Evolutionary conservation across 1,140 invertebrate species (phyloP).

Genomic region (Formica selysi): DNA sequence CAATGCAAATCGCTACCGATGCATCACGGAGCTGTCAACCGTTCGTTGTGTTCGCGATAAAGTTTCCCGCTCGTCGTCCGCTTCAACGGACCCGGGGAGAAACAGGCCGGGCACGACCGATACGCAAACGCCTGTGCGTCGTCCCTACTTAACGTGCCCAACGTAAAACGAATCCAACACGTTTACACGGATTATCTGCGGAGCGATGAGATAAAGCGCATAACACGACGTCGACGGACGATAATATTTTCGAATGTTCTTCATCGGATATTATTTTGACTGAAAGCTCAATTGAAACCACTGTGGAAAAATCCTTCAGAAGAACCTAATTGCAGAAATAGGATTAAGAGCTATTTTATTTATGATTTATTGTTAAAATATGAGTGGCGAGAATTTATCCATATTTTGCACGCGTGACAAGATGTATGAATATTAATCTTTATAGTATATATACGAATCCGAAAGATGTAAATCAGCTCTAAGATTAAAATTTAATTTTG

Average conservation of each 20-base stretch:
- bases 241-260: constrained; percentile 33
- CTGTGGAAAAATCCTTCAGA: background rate
- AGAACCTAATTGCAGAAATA: background rate
- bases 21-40: constrained; percentile 78
- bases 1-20: constrained; percentile 79
- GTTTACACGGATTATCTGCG: constrained; percentile 55
- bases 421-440: too few species aligned
- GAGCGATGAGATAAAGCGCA: constrained; percentile 36
- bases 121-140: constrained; percentile 45
- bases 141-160: constrained; percentile 16
- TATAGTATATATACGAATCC: background rate
- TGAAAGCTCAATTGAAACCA: background rate
- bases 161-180: constrained; percentile 10
- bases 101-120: constrained; percentile 67
- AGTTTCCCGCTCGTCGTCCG: constrained; percentile 75
- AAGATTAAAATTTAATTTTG: background rate
- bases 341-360: background rate
- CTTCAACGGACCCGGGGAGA: constrained; percentile 58
- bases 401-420: background rate
- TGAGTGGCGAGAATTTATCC: background rate
- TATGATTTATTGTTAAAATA: background rate
- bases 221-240: background rate
- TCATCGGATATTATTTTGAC: background rate
- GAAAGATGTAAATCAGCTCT: background rate
- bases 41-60: constrained; percentile 77